Conservation (phyloP, 2,797 vertebrate genomes). For the Hyperoplus lanceolatus region DNA sequence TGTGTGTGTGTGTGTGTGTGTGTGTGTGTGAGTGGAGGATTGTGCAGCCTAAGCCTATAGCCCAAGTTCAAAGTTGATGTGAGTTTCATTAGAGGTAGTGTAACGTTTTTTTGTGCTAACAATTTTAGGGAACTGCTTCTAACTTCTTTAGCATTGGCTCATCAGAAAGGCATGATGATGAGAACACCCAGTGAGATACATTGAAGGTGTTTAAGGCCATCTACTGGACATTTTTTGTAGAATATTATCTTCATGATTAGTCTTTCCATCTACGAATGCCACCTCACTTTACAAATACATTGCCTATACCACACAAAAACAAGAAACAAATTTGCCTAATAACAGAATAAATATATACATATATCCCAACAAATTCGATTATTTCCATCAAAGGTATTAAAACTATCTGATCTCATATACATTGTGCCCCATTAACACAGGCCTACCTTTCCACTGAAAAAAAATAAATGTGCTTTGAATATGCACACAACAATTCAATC, state of each 20-base stretch:
- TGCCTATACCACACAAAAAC: background rate
- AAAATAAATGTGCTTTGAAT: background rate
- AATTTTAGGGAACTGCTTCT: background rate
- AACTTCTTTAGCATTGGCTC: background rate
- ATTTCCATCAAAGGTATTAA: too few species aligned
- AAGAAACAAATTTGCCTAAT: background rate
- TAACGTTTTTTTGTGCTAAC: background rate
- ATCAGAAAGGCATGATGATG: slow-evolving; percentile 9
- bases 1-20: slow-evolving; percentile 33
- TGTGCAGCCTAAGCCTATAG: background rate
- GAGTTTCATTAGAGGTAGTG: background rate
- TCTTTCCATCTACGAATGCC: background rate
- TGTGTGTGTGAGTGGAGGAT: slow-evolving; percentile 11
- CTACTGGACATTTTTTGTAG: slow-evolving; percentile 54
- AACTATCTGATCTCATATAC: background rate
- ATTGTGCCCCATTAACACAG: background rate
- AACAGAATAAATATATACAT: background rate
- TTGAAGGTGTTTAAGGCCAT: slow-evolving; percentile 21
- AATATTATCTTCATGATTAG: background rate
- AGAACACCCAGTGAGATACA: background rate
- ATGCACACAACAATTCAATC: background rate
- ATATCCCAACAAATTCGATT: too few species aligned
- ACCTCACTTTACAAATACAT: background rate
- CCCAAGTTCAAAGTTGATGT: background rate
- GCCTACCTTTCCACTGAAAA: background rate